Evolutionary conservation across 2,113 vertebrate genomes (phyloP).

Genomic region (Amphiprion ocellaris): DNA sequence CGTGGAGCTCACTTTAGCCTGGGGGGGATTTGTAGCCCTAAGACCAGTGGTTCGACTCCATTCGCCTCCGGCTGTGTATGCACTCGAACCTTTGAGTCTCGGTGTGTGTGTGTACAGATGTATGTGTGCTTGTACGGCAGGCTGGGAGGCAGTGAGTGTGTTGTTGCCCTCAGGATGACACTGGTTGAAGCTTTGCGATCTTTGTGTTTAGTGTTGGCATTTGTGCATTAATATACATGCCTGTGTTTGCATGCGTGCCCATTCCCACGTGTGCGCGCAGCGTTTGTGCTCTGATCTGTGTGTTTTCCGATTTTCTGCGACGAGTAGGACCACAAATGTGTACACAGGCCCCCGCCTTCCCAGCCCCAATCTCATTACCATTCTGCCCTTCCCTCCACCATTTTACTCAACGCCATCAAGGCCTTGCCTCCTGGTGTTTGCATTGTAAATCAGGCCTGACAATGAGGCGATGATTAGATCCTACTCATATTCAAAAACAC

Average conservation of each 20-base stretch:
- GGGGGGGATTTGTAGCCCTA: conserved; percentile 69
- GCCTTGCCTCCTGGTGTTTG: conserved; percentile 71
- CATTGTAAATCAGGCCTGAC: conserved; percentile 81
- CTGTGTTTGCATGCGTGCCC: conserved; percentile 58
- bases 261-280: conserved; percentile 27
- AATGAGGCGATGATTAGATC: conserved; percentile 82
- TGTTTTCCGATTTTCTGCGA: conserved; percentile 54
- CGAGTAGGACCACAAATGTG: conserved; percentile 58
- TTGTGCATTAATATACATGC: conserved; percentile 56
- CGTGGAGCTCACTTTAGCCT: conserved; percentile 64
- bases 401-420: conserved; percentile 71
- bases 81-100: conserved; percentile 23
- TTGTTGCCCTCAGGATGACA: conserved; percentile 63
- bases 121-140: conserved; percentile 19
- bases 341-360: conserved; percentile 31
- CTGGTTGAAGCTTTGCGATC: conserved; percentile 46
- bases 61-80: conserved; percentile 74
- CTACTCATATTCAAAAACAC: conserved; percentile 78
- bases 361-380: conserved; percentile 72
- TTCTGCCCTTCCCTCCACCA: conserved; percentile 67
- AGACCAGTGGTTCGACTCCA: conserved; percentile 65
- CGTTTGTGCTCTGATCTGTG: conserved; percentile 58
- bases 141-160: conserved; percentile 20
- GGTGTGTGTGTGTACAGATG: conserved; percentile 10
- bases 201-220: conserved; percentile 54